Evolutionary conservation across 2,888 invertebrate species (phyloP), one percentile per base, ranked within the genome.

Genomic region (Meiosimyza platycephala): DNA sequence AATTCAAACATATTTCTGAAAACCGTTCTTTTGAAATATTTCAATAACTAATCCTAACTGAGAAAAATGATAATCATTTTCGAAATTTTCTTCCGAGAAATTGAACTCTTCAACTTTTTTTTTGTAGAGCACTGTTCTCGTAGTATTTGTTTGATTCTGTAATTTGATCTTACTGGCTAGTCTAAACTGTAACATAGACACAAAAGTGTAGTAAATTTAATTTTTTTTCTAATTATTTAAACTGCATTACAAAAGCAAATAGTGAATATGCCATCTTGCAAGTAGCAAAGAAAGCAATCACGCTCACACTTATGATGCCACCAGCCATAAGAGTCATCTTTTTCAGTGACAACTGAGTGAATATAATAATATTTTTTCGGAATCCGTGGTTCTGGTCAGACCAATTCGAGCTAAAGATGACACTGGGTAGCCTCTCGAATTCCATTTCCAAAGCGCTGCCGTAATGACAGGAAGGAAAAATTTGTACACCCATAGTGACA

Each of bases 391-490:
- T 40, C 69, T 78, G 78, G 0, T 50, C 54, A 12, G 59, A 33
- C 78, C 79, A 79, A 47, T 79, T 79, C 47, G 77, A 76, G 15
- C 57, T 74, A 48, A 77, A 79, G 18, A 78, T 78, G 2, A 78
- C 76, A 73, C 76, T 75, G 2, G 76, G 65, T 7, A 79, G 48
- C 6, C 66, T 28, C 13, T 74, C 63, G 18, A 78, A 76, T 66
- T 79, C 78, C 51, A 72, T 59, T 48, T 79, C 74, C 47, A 78
- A 59, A 48, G 72, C 11, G 7, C 76, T 76, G 60, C 79, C 79
- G 51, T 75, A 78, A 65, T 78, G 77, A 65, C 77, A 78, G 51
- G 73, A 71, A 0, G 79, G 79, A 64, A 77, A 78, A 11, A 79
- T 13, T 50, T 79, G 78, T 11, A 76, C 54, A 47, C 11, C 52